Evolutionary conservation across 2,888 invertebrate genomes (phyloP).

Genomic region (Pterostichus madidus): DNA sequence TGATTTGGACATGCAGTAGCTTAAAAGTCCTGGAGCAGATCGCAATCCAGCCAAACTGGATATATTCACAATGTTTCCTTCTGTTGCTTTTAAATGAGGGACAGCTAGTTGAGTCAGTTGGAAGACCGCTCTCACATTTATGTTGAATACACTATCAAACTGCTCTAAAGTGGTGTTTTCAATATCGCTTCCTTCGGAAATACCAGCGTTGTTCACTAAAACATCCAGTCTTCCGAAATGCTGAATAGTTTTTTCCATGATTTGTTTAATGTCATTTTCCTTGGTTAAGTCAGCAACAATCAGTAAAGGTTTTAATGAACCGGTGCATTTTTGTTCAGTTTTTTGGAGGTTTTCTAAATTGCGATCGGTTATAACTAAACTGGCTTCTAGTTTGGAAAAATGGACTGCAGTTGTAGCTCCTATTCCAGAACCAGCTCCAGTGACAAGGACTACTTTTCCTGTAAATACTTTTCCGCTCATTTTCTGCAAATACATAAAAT

Average conservation of each 20-base stretch:
- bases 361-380: constrained; percentile 85
- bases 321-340: constrained; percentile 80
- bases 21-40: constrained; percentile 17
- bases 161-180: constrained; percentile 74
- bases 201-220: constrained; percentile 91
- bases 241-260: constrained; percentile 83
- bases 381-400: constrained; percentile 87
- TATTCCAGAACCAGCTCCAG: no score
- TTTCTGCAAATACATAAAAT: constrained; percentile 1
- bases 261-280: constrained; percentile 83
- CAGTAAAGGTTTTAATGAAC: constrained; percentile 77
- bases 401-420: constrained; percentile 89
- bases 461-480: constrained; percentile 76
- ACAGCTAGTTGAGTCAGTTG: constrained; percentile 78
- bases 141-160: constrained; percentile 79
- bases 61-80: constrained; percentile 80
- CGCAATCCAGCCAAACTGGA: constrained; percentile 81
- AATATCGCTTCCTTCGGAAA: constrained; percentile 76
- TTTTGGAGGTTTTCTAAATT: constrained; percentile 84
- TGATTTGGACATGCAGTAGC: constrained; percentile 76
- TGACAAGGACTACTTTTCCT: constrained; percentile 87
- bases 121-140: constrained; percentile 77
- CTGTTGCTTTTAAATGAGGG: constrained; percentile 77
- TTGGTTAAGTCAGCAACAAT: constrained; percentile 84
- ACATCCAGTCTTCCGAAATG: constrained; percentile 87